Evolutionary conservation across 1,140 invertebrate species (phyloP), one percentile per base, ranked within the genome.

Genomic region (Hyles vespertilio): DNA sequence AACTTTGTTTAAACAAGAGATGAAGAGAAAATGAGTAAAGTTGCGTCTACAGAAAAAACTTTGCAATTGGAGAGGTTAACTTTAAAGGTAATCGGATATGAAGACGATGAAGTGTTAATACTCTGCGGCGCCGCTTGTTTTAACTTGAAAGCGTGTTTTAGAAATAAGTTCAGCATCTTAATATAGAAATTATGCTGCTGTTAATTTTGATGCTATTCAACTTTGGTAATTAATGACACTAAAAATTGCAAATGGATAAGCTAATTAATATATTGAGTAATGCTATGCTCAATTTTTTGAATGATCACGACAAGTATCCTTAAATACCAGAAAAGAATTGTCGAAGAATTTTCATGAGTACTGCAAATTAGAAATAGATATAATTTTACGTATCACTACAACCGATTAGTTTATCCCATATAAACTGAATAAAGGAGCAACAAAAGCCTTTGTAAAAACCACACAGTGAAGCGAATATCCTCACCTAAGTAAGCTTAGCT

Each of bases 1-100:
- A 82, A 83, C 69, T 79, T 84, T 81, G 73, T 77, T 81, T 78
- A 81, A 77, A 78, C 77, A 78, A 78, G 75, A 74, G 72, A 71
- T 73, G 73, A 74, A 65, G 63, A 79, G 80, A 81, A 84, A 84
- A 87, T 83, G 84, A 84, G 74, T 70, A 87, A 87, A 87, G 84
- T 87, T 87, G 62, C 56, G 56, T 69, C 67, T 67, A 51, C 64
- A 63, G 66, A 81, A 74, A 72, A 83, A 86, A 83, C 67, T 81
- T 86, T 54, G 59, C 65, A 71, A 79, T 77, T 79, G 63, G 60
- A 65, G 64, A 67, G 63, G 62, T 63, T 63, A 77, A 74, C 71
- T 79, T 78, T 69, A 72, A 71, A 69, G 68, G 73, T 78, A 79
- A 81, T 79, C 72, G 72, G 68, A 77, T 76, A 67, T 65, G 67